Evolutionary conservation across 2,797 vertebrate genomes (phyloP).

Genomic region (Alcedo atthis): DNA sequence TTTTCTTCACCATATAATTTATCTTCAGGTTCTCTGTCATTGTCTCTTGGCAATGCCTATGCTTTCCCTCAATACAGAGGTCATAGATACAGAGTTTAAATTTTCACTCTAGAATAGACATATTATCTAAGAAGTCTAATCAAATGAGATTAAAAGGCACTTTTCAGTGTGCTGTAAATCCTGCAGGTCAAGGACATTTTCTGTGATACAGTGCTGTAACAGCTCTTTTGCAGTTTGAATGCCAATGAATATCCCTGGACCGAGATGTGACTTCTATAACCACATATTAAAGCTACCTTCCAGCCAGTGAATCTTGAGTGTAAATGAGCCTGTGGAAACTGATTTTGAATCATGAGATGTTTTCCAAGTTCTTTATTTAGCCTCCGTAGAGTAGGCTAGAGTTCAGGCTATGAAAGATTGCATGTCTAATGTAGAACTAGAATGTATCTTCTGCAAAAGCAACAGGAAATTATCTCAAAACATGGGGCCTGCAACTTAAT

Average conservation of each 20-base stretch:
- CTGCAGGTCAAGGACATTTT: not conserved
- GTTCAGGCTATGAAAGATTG: not conserved
- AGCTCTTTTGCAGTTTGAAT: not conserved
- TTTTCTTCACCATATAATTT: not conserved
- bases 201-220: not conserved
- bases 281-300: not conserved
- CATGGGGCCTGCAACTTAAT: not conserved
- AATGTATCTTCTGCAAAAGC: fast-evolving
- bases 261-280: not conserved
- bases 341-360: not conserved
- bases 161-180: not conserved
- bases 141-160: not conserved
- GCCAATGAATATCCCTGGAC: not conserved
- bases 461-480: not conserved
- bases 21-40: not conserved
- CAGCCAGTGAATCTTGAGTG: not conserved
- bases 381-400: not conserved
- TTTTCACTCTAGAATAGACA: not conserved
- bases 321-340: not conserved
- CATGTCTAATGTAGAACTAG: not conserved
- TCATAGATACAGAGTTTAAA: not conserved
- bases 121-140: not conserved
- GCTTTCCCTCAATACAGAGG: not conserved
- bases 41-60: not conserved
- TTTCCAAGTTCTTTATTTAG: not conserved